Base-by-base conservation (phyloP, 2,888 invertebrate genomes). In the Acronicta aceris region DNA sequence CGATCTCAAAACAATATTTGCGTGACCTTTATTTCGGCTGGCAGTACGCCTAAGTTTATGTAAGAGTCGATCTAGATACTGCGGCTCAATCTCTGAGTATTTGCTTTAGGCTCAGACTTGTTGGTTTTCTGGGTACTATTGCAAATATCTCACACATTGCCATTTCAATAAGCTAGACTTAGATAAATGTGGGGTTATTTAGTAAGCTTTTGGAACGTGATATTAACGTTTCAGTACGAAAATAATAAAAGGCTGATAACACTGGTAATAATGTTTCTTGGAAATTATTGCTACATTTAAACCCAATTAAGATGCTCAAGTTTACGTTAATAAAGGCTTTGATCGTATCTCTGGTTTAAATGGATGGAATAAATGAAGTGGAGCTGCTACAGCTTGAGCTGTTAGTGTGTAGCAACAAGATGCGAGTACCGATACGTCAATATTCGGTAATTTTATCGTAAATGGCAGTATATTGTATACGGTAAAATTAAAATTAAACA, bases 1-100 rank as follows among this genome's bases (percentile, higher is more conserved):
- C 17, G 21, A 15, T 42, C 40, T 57, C 38, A 61, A 62, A 65
- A 73, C 55, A 71, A 62, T 76, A 76, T 76, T 73, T 76, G 51
- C 36, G 54, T 63, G 62, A 59, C 69, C 53, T 69, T 69, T 63
- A 58, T 60, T 65, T 59, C 45, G 42, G 60, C 63, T 61, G 57
- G 59, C 47, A 65, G 25, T 47, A 36, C 52, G 65, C 59, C 60
- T 66, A 58, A 51, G 30, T 61, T 73, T 65, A 73, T 63, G 47
- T 43, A 64, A 52, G 49, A 65, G 42, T 53, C 56, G 27, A 64
- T 65, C 52, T 65, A 52, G 69, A 57, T 63, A 55, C 56, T 48
- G 40, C 54, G 58, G 50, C 59, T 64, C 64, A 67, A 68, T 61
- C 57, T 64, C 55, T 25, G 33, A 38, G 54, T 76, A 59, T 74